Evolutionary conservation across 2,113 vertebrate genomes (phyloP).

Genomic region (Ictalurus furcatus): DNA sequence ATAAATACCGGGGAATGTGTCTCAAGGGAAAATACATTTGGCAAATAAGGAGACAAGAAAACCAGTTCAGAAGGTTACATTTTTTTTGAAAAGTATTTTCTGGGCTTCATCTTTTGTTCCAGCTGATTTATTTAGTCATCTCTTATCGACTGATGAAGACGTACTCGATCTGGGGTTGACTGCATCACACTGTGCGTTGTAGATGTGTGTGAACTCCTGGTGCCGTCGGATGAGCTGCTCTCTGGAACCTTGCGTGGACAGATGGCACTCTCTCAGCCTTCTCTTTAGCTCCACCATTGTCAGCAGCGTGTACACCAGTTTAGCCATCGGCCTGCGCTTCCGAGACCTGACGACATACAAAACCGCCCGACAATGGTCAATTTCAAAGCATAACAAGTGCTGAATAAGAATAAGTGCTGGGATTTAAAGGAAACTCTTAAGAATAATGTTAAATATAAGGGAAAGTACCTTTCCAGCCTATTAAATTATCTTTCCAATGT

Average conservation of each 20-base stretch:
- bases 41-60: background rate
- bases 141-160: background rate
- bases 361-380: background rate
- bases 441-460: background rate
- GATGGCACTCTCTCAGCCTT: constrained; percentile 80
- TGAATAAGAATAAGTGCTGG: background rate
- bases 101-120: background rate
- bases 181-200: constrained; percentile 92
- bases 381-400: background rate
- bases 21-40: background rate
- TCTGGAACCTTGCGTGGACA: constrained; percentile 79
- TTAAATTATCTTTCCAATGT: too few relatives aligned
- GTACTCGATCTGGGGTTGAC: constrained; percentile 84
- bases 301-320: constrained; percentile 90
- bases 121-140: background rate
- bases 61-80: background rate
- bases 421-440: background rate
- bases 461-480: background rate
- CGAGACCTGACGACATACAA: constrained; percentile 67
- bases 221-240: constrained; percentile 86
- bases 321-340: constrained; percentile 79
- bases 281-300: constrained; percentile 83
- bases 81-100: background rate
- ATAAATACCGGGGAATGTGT: background rate
- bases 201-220: constrained; percentile 86